Base-by-base conservation (phyloP, 2,797 vertebrate species). In the Hafferia zeledoni region DNA sequence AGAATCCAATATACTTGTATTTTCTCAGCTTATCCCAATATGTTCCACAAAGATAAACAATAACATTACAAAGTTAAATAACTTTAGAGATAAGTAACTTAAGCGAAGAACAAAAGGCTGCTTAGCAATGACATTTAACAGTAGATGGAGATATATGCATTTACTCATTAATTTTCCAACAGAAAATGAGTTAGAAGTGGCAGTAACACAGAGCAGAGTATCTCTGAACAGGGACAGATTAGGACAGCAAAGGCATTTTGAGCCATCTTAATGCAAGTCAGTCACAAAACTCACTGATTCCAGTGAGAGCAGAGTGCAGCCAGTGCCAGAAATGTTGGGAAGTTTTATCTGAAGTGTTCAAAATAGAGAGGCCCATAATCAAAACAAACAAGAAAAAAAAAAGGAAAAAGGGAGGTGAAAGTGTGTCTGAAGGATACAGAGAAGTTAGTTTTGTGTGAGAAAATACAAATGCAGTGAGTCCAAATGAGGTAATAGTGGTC, bases 21-120 rank as follows among this genome's bases (percentile, higher is more conserved):
- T 91, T 94, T 90, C 77, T 92, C 72, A 90, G 61, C 65, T 88
- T 93, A 81, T 86, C 59, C 85, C 87, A 88, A 55, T 88, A 39
- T 90, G 65, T 84, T 93, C 50, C 65, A 57, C 25, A 44, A 88
- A 96, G 87, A 94, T 94, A 91, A 95, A 95, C 75, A 94, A 56
- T 76, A 89, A 91, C 79, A n/a, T 86, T 86, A 44, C 53, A 84
- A 49, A 77, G 50, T 71, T 85, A 83, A 91, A 61, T 80, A 70
- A 93, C 79, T 86, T 85, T 14, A 52, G 72, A 95, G 85, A 93
- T 90, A 78, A 91, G 84, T 64, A 70, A 87, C 76, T 79, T 86
- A 8, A 90, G 55, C 35, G 78, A 83, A 89, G 68, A 82, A 76
- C 17, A 0, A 59, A 92, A 88, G 46, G 47, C 78, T 94, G 78